Base-by-base conservation (phyloP, 2,797 vertebrate genomes). In the Gephyroberyx darwinii region DNA sequence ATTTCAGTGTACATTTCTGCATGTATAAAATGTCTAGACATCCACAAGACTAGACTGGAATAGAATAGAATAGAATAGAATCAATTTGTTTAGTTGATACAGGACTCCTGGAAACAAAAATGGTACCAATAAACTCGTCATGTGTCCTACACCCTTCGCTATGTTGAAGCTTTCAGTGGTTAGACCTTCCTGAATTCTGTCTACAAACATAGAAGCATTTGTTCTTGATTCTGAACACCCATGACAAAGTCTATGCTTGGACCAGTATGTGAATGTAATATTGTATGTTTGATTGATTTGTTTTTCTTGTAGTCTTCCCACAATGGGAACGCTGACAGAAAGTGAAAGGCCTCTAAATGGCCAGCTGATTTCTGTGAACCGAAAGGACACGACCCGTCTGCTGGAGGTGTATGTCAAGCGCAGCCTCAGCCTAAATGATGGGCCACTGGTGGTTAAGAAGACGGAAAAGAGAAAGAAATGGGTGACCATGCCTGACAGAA, bases 331-430 rank as follows among this genome's bases (percentile, higher is more conserved):
- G 0, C n/a, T 70, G 0, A 17, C 17, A 30, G 67, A 82, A 13
- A 71, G 65, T 12, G 71, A 62, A 26, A 68, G 43, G 61, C 52
- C 69, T 0, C 52, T 12, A 5, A 68, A 76, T 1, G 77, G 90
- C 54, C 91, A 93, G 87, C 61, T 95, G 71, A 93, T 93, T 39
- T 94, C 69, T 0, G 93, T 97, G 69, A 94, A 94, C 76, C 94
- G 89, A 66, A 82, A 90, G 4, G 95, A 93, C 3, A 91, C 93
- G 8, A 83, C 89, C 65, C 94, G 93, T 3, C 89, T 95, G 65
- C 85, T 95, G 60, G 96, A 96, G 85, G 90, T 93, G 0, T 92
- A 93, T 0, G 90, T 96, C 26, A 92, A 89, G 62, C 91, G 92
- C 66, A 92, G 93, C 8, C 79, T 95, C 64, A 96, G 95, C 74